Evolutionary conservation across 2,888 invertebrate genomes (phyloP), one percentile per base, ranked within the genome.

Genomic region (Rapana venosa): DNA sequence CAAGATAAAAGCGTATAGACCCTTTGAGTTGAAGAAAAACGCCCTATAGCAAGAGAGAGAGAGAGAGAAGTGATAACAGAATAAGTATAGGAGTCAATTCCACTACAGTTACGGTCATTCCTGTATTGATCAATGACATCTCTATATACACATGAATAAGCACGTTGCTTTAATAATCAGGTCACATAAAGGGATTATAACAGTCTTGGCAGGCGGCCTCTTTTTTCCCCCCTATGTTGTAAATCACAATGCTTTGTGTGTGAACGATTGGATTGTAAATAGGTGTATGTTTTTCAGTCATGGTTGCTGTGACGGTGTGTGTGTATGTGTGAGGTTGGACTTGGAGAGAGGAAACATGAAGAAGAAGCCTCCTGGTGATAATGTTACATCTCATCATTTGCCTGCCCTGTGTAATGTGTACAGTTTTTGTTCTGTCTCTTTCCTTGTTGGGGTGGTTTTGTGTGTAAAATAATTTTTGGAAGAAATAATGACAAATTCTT

Each of bases 321-420:
- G 32, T 35, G 61, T n/a, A 35, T 66, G 66, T 86, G 58, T 35
- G 32, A 66, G 61, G n/a, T 86, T 86, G 30, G 61, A 20, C 56
- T 61, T 22, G 20, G 58, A 32, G 32, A 61, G 47, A 47, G 47
- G 47, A 47, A 47, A 13, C 66, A 61, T 86, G 35, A 86, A 66
- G 61, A 85, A 85, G 66, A 86, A 86, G 86, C 86, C 86, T 66
- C 58, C 86, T 86, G 86, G 86, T 86, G 86, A 86, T 86, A 86
- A 58, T 85, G 77, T 79, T 79, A 32, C 32, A 15, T 79, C 22
- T 61, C 22, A 22, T 61, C 17, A 79, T 79, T 47, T 47, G 47
- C 47, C 13, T 79, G 74, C 22, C 32, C 17, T 79, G 77, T 32
- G 13, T 32, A 15, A 32, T 32, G 17, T 77, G 77, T 79, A 30